These are phyloP conservation scores for Megalonaias nervosa DNA, from an alignment of 1,140 invertebrate genomes.

Conservation along the genomic window DNA sequence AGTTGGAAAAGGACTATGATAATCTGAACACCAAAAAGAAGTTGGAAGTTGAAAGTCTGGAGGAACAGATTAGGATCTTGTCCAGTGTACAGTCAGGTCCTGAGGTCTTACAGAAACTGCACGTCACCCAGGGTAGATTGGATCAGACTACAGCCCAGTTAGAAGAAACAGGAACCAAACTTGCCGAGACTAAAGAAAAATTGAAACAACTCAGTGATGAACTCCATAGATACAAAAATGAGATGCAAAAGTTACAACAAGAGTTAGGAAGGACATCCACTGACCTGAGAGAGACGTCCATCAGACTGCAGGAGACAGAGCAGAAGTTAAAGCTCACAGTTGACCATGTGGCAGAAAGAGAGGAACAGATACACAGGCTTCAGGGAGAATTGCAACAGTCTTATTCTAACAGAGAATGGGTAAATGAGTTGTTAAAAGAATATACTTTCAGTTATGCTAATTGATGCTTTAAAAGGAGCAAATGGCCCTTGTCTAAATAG, in stretches of 20 bases:
- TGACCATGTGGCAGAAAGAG: constrained; percentile 36
- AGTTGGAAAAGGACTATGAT: constrained; percentile 29
- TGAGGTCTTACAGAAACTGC: constrained; percentile 32
- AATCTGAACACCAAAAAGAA: constrained; percentile 32
- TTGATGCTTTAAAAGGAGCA: no score
- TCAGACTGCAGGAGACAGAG: constrained; percentile 37
- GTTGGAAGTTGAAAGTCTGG: constrained; percentile 22
- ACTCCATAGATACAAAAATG: not conserved
- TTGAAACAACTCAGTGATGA: constrained; percentile 17
- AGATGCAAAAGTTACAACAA: constrained; percentile 24
- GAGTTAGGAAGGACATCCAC: constrained; percentile 28
- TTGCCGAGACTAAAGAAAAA: constrained; percentile 27
- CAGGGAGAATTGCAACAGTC: constrained; percentile 35
- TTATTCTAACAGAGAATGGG: constrained; percentile 27
- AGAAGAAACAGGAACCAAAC: constrained; percentile 12
- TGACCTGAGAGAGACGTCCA: constrained; percentile 31
- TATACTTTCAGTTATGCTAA: no score
- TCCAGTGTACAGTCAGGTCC: constrained; percentile 6
- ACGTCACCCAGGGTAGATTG: constrained; percentile 37
- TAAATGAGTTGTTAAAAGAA: not conserved
- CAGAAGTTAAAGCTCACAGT: constrained; percentile 37
- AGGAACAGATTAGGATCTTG: constrained; percentile 30
- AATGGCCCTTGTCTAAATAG: no score
- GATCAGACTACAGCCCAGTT: constrained; percentile 40
- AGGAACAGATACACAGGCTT: constrained; percentile 46